Conservation (phyloP, 2,888 invertebrate genomes). For the Dryomyza anilis region DNA sequence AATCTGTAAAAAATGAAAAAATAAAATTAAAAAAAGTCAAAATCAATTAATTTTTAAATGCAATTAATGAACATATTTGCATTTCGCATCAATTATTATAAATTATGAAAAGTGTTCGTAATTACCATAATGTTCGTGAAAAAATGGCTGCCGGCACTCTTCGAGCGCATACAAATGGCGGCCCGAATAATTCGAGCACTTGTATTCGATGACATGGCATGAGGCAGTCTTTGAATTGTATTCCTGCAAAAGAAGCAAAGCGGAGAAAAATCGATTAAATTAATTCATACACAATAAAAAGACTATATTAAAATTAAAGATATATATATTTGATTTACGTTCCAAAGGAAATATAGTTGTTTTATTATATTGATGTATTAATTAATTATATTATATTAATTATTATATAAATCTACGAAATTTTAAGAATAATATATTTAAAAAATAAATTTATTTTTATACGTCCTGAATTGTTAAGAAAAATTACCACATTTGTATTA, state of each 20-base stretch:
- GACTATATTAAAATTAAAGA: not conserved
- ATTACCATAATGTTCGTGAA: conserved; percentile 50
- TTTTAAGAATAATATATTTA: too few relatives aligned
- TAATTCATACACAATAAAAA: not conserved
- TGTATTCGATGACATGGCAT: conserved; percentile 60
- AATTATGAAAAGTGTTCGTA: not conserved
- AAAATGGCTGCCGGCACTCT: conserved; percentile 57
- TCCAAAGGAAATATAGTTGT: not conserved
- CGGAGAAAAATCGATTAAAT: not conserved
- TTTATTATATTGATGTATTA: too few relatives aligned
- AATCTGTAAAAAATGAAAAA: conserved; percentile 24
- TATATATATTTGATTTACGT: too few relatives aligned
- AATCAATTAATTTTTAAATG: not conserved
- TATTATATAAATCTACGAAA: too few relatives aligned
- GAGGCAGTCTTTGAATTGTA: conserved; percentile 61
- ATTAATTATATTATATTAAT: too few relatives aligned
- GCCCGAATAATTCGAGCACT: conserved; percentile 43
- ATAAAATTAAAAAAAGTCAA: not conserved
- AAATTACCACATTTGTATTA: too few relatives aligned
- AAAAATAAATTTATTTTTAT: too few relatives aligned
- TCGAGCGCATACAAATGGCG: conserved; percentile 51
- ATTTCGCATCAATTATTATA: not conserved
- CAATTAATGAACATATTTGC: not conserved
- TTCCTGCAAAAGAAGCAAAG: conserved; percentile 46
- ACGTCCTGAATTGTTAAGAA: too few relatives aligned